phyloP scores from a whole-genome alignment of 2,888 invertebrate species.

The Coelopa pilipes region DNA sequence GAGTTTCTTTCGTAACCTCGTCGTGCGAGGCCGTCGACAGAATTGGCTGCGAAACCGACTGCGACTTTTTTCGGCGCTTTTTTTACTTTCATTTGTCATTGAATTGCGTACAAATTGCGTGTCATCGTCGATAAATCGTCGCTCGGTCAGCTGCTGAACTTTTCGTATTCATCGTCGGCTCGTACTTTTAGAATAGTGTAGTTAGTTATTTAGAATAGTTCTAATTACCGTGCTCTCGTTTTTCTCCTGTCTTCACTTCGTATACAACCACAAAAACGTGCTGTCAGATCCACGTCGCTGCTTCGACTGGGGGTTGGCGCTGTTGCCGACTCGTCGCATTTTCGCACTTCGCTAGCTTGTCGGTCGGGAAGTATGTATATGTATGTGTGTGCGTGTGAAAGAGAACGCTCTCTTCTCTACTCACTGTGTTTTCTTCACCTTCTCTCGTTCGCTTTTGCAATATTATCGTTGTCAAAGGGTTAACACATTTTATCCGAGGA shows the following conservation, averaged over 20 bases:
- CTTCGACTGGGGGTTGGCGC: constrained; percentile 15
- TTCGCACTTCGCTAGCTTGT: too few relatives aligned
- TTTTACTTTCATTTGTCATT: too few relatives aligned
- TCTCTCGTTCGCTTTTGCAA: neutral
- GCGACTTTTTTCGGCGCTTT: too few relatives aligned
- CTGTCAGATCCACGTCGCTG: constrained; percentile 3
- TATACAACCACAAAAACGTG: neutral
- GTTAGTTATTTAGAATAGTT: neutral
- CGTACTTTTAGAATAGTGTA: neutral
- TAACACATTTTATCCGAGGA: too few relatives aligned
- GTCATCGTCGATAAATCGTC: neutral
- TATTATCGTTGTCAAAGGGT: neutral
- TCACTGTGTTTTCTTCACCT: neutral
- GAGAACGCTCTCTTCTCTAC: neutral
- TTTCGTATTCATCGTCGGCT: neutral
- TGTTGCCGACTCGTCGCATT: neutral
- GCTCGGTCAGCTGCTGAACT: neutral
- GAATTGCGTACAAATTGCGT: too few relatives aligned
- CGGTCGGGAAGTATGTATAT: neutral
- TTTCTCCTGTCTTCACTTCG: neutral
- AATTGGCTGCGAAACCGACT: too few relatives aligned
- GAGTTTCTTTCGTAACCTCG: too few relatives aligned
- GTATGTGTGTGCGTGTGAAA: constrained; percentile 3
- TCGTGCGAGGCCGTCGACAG: too few relatives aligned
- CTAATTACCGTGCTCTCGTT: neutral